Percentiles rank a stretch among this genome's conserved stretches.
Conservation (phyloP, 2,888 invertebrate genomes). For the Cataglyphis cursor region DNA sequence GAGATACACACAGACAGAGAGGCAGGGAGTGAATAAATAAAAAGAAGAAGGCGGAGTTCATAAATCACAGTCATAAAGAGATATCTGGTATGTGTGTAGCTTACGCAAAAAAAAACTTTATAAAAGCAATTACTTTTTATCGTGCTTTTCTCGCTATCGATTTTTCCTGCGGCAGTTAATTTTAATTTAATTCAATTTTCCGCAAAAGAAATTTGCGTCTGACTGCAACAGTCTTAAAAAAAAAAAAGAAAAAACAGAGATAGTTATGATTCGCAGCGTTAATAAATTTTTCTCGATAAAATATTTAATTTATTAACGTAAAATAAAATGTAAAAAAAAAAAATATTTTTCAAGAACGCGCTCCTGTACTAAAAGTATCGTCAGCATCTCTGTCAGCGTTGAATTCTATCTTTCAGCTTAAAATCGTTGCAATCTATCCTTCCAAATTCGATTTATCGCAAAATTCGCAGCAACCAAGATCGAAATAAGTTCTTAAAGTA, state of each 20-base stretch:
- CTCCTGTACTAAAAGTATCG: neutral
- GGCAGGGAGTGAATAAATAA: constrained; percentile 79
- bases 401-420: neutral
- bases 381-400: neutral
- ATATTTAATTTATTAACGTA: neutral
- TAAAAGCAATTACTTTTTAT: constrained; percentile 25
- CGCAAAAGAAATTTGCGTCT: neutral
- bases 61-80: constrained; percentile 82
- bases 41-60: constrained; percentile 79
- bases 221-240: neutral
- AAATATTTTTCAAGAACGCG: neutral
- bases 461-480: neutral
- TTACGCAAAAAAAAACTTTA: constrained; percentile 15
- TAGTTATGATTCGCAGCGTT: neutral
- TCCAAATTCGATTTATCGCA: neutral
- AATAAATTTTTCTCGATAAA: neutral
- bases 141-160: constrained; percentile 26
- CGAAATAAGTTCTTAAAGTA: constrained; percentile 25
- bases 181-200: neutral
- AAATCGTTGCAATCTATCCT: neutral
- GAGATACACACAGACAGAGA: constrained; percentile 66
- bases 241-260: neutral
- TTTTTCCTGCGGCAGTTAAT: neutral
- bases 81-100: constrained; percentile 13
- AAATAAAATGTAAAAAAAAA: neutral